Conservation (phyloP, 2,797 vertebrate species). For the Benthosema pterotum region DNA sequence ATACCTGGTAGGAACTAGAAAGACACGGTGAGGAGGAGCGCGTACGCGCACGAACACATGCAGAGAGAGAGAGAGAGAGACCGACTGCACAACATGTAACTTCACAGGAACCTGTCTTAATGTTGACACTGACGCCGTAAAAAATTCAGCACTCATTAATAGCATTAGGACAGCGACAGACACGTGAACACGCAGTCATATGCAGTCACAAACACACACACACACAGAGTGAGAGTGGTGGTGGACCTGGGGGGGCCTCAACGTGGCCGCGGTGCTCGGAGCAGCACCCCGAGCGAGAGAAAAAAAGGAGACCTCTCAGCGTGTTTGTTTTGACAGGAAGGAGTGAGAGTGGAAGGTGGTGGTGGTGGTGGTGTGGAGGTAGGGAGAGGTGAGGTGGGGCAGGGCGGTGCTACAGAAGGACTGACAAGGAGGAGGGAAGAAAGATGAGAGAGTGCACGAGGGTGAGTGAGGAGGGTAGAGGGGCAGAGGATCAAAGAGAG, state of each 20-base stretch:
- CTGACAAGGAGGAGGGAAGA: slow-evolving; percentile 27
- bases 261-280: slow-evolving; percentile 42
- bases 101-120: no score
- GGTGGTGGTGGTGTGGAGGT: no score
- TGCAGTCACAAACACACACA: not conserved
- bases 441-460: slow-evolving; percentile 30
- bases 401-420: slow-evolving; percentile 12
- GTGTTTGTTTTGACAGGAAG: slow-evolving; percentile 80
- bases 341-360: slow-evolving; percentile 42
- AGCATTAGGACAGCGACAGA: not conserved
- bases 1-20: slow-evolving; percentile 65
- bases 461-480: slow-evolving; percentile 8
- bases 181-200: not conserved
- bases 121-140: no score
- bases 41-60: not conserved
- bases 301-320: slow-evolving; percentile 68
- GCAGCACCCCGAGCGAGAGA: slow-evolving; percentile 60
- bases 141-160: no score
- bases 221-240: no score
- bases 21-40: slow-evolving; percentile 22
- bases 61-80: no score
- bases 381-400: slow-evolving; percentile 9
- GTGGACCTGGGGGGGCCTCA: slow-evolving; percentile 48
- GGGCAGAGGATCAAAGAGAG: not conserved
- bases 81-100: no score